Conservation (phyloP, 2,113 vertebrate genomes). For the Halichoerus grypus region DNA sequence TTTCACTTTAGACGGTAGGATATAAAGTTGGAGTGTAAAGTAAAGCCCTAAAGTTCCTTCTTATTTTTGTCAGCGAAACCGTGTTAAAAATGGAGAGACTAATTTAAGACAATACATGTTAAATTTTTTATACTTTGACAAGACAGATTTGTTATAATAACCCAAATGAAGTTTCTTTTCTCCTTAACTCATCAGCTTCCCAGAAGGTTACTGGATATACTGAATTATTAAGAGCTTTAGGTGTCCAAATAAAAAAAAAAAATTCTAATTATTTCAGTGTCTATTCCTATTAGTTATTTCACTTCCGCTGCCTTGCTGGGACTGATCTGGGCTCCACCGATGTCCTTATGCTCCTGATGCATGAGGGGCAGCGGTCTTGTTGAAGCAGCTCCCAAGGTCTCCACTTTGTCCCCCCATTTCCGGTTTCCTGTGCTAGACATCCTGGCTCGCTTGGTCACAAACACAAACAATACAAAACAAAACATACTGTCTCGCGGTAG, state of each 20-base stretch:
- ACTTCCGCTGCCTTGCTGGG: neutral
- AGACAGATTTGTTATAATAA: conserved; percentile 15
- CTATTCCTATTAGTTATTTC: neutral
- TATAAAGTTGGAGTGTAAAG: neutral
- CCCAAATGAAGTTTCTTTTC: neutral
- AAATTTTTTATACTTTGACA: neutral
- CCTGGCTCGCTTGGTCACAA: neutral
- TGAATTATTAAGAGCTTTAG: neutral
- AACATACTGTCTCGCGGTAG: neutral
- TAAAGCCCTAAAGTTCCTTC: neutral
- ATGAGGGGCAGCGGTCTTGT: neutral
- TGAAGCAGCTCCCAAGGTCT: neutral
- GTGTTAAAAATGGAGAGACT: neutral
- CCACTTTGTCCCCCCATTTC: neutral
- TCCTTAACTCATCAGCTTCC: neutral
- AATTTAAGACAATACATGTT: neutral
- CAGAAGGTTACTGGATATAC: neutral
- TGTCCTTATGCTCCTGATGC: neutral
- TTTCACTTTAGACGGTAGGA: neutral
- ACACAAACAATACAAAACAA: too few relatives aligned
- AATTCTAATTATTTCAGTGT: neutral
- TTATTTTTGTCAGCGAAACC: neutral
- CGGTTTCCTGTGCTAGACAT: neutral
- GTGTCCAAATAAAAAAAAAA: neutral
- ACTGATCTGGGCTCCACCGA: neutral